Percentiles rank a stretch among this genome's conserved stretches.
phyloP scores from a whole-genome alignment of 1,140 invertebrate genomes.

The Globodera rostochiensis region DNA sequence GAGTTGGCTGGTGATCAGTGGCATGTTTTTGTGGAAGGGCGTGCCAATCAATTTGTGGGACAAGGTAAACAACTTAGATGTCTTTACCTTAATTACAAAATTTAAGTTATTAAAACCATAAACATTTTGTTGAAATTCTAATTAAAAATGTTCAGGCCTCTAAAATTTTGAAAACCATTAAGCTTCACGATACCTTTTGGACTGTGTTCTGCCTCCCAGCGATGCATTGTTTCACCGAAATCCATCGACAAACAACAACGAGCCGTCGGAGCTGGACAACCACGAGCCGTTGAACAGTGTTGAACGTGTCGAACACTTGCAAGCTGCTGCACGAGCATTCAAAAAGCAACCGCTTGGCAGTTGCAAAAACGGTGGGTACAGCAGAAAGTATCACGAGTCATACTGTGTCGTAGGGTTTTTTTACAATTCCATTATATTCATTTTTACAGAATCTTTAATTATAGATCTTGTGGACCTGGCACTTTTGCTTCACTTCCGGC shows the following conservation, averaged over 20 bases:
- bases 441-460: not conserved
- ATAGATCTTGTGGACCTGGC: slow-evolving; percentile 34
- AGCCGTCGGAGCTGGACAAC: not conserved
- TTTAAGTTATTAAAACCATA: not conserved
- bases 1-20: slow-evolving; percentile 29
- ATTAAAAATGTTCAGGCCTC: not conserved
- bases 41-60: slow-evolving; percentile 37
- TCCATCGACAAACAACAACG: slow-evolving; percentile 2
- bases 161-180: not conserved
- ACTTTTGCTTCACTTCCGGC: slow-evolving; percentile 14
- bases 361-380: slow-evolving; percentile 17
- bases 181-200: slow-evolving; percentile 21
- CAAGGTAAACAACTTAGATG: slow-evolving; percentile 8
- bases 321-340: slow-evolving; percentile 31
- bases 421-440: no score
- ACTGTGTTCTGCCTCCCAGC: slow-evolving; percentile 36
- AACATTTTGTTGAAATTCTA: no score
- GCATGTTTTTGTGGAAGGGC: slow-evolving; percentile 38
- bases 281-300: slow-evolving; percentile 38
- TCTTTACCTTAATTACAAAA: not conserved
- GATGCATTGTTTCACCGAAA: not conserved
- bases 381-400: not conserved
- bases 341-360: slow-evolving; percentile 4
- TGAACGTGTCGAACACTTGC: slow-evolving; percentile 39
- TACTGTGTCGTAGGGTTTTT: no score